These are phyloP conservation scores for Tricholaema leucomelas DNA, from an alignment of 2,113 vertebrate species.

Conservation along the genomic window DNA sequence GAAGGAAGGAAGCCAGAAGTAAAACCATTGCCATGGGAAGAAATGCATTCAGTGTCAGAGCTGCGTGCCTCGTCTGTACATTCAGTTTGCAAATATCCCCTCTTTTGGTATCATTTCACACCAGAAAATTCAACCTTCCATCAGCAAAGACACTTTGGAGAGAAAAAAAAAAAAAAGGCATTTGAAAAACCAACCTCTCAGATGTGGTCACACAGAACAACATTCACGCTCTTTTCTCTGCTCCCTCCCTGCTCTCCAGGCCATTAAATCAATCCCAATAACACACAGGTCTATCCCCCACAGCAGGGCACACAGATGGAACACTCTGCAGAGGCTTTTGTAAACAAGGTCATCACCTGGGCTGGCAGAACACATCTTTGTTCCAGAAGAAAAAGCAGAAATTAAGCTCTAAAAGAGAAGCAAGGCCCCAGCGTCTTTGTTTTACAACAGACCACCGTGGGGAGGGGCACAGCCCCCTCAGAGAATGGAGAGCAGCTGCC, in stretches of 20 bases:
- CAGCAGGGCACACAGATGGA: conserved; percentile 18
- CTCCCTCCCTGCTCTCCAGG: conserved; percentile 35
- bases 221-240: conserved; percentile 24
- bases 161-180: not conserved
- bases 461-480: not conserved
- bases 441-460: conserved; percentile 26
- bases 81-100: not conserved
- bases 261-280: conserved; percentile 8
- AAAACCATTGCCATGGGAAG: conserved; percentile 35
- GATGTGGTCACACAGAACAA: conserved; percentile 46
- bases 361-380: not conserved
- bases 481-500: not conserved
- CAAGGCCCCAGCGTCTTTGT: not conserved
- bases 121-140: not conserved
- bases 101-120: conserved; percentile 26
- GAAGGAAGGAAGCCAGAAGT: conserved; percentile 57
- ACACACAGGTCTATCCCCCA: not conserved
- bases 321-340: conserved; percentile 39
- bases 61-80: conserved; percentile 20
- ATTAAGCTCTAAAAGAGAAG: conserved; percentile 33
- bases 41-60: conserved; percentile 34
- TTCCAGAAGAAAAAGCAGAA: conserved; percentile 30
- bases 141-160: conserved; percentile 9
- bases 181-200: conserved; percentile 28
- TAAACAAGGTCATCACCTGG: conserved; percentile 12